Percentiles rank a stretch among this genome's conserved stretches.
phyloP scores from a whole-genome alignment of 2,113 vertebrate genomes.

The Hydrolagus affinis region DNA sequence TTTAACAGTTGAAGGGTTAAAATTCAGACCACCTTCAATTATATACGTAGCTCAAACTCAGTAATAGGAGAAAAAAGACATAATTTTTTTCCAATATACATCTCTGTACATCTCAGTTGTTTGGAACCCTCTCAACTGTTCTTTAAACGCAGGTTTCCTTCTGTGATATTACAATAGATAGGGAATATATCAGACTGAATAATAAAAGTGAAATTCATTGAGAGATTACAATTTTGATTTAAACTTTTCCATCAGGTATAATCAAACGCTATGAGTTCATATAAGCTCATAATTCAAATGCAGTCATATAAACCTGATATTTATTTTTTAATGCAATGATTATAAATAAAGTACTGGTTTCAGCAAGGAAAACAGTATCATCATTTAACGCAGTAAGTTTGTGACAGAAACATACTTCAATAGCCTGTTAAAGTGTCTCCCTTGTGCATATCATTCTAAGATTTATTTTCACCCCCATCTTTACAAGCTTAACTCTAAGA shows the following conservation, averaged over 20 bases:
- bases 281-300: neutral
- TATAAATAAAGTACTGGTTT: neutral
- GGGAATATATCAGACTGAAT: neutral
- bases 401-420: neutral
- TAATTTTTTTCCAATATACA: neutral
- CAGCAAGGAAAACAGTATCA: neutral
- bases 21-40: neutral
- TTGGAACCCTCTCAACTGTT: neutral
- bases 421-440: neutral
- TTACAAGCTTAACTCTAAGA: neutral
- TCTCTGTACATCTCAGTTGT: neutral
- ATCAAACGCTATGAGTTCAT: conserved; percentile 1
- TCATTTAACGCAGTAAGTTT: neutral
- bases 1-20: neutral
- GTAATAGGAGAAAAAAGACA: no score
- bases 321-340: neutral
- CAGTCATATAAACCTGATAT: neutral
- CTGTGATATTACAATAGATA: neutral
- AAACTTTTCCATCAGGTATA: neutral
- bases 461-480: neutral
- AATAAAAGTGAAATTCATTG: neutral
- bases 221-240: neutral
- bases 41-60: no score
- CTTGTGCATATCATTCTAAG: neutral
- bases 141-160: neutral